Conservation (phyloP, 2,888 invertebrate genomes). For the Sesia bembeciformis region DNA sequence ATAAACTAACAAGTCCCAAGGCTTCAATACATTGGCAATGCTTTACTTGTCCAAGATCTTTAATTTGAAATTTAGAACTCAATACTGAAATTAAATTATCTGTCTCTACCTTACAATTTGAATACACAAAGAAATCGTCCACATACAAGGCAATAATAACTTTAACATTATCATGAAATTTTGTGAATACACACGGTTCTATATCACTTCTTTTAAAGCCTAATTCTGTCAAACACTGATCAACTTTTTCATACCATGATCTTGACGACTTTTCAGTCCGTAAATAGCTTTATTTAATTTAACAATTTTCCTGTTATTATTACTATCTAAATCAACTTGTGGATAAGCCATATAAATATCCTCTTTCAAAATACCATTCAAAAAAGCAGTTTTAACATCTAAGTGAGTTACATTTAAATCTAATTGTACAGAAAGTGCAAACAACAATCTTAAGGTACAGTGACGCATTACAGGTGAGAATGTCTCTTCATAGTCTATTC, state of each 20-base stretch:
- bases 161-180: not conserved
- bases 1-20: too few relatives aligned
- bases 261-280: slow-evolving; percentile 17
- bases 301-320: slow-evolving; percentile 5
- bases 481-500: slow-evolving; percentile 1
- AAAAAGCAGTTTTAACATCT: slow-evolving; percentile 17
- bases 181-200: not conserved
- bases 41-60: too few relatives aligned
- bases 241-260: too few relatives aligned
- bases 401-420: slow-evolving; percentile 14
- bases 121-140: too few relatives aligned
- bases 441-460: slow-evolving; percentile 4
- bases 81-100: too few relatives aligned
- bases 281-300: slow-evolving; percentile 18
- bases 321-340: slow-evolving; percentile 7
- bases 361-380: slow-evolving; percentile 16
- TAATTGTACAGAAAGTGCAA: slow-evolving; percentile 11
- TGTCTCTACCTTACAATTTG: too few relatives aligned
- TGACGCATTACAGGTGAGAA: not conserved
- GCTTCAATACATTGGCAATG: too few relatives aligned
- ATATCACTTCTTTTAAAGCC: too few relatives aligned
- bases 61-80: too few relatives aligned
- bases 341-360: slow-evolving; percentile 17
- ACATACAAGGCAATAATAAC: not conserved
- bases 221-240: not conserved